phyloP scores from a whole-genome alignment of 2,113 vertebrate species.

The Leucosticte australis region DNA sequence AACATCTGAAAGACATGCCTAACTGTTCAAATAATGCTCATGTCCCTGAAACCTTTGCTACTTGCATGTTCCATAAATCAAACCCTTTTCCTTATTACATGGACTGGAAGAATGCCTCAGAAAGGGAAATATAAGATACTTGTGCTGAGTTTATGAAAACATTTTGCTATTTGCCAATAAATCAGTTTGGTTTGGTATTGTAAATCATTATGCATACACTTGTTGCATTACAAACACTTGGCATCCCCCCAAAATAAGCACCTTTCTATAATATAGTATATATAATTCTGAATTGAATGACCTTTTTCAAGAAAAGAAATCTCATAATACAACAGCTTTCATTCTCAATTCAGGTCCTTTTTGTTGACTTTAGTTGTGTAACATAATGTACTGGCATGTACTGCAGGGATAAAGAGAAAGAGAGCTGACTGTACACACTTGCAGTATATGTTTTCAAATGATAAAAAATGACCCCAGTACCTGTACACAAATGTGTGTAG shows the following conservation, averaged over 20 bases:
- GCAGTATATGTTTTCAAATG: background rate
- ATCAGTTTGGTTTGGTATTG: background rate
- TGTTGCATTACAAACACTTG: background rate
- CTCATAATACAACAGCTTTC: background rate
- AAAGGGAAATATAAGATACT: constrained; percentile 42
- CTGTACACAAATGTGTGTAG: background rate
- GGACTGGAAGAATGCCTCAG: constrained; percentile 75
- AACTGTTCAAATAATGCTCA: constrained; percentile 34
- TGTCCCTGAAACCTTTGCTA: constrained; percentile 26
- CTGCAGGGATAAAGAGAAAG: background rate
- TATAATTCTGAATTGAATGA: background rate
- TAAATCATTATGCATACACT: background rate
- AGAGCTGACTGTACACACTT: background rate
- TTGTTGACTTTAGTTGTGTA: background rate
- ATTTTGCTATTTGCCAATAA: background rate
- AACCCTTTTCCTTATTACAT: constrained; percentile 15
- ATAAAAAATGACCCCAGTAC: background rate
- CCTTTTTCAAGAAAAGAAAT: background rate
- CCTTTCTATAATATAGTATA: background rate
- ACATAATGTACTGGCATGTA: background rate
- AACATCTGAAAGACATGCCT: background rate
- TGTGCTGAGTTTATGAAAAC: background rate
- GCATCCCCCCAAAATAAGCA: background rate
- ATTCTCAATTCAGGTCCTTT: background rate
- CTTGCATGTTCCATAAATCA: constrained; percentile 65